These are phyloP conservation scores for Melanotaenia trifasciata DNA, from an alignment of 2,797 vertebrate genomes.

Conservation along the genomic window DNA sequence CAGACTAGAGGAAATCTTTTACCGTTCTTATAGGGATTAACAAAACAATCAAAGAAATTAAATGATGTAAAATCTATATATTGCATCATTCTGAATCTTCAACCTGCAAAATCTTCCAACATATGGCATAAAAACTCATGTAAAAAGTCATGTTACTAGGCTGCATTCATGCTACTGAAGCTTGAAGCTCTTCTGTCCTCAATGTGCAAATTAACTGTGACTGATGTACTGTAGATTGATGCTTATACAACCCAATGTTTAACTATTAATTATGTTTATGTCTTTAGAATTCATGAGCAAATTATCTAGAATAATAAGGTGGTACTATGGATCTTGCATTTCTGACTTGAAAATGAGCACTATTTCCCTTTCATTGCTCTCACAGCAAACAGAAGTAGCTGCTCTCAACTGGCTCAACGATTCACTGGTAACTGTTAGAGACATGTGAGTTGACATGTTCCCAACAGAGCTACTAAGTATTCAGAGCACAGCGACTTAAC, in stretches of 20 bases:
- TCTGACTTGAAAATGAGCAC: neutral
- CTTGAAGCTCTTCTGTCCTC: neutral
- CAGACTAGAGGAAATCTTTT: accelerated
- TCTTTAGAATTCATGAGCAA: constrained; percentile 8
- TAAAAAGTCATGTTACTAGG: too few species aligned
- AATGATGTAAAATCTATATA: neutral
- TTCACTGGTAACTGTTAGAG: constrained; percentile 18
- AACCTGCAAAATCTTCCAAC: neutral
- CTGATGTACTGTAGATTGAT: neutral
- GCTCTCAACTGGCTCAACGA: constrained; percentile 12
- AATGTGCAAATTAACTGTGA: neutral
- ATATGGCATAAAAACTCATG: neutral
- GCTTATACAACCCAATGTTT: neutral
- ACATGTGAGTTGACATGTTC: constrained; percentile 49
- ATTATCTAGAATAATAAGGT: constrained; percentile 20
- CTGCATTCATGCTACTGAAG: neutral
- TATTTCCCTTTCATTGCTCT: constrained; percentile 20
- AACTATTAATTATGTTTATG: neutral
- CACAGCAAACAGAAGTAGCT: constrained; percentile 13
- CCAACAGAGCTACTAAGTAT: constrained; percentile 56
- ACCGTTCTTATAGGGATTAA: neutral
- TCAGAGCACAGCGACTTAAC: constrained; percentile 58
- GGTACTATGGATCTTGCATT: neutral
- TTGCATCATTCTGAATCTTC: neutral
- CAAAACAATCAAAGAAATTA: neutral